Percentiles rank a stretch among this genome's conserved stretches.
These are phyloP conservation scores for Caenorhabditis sulstoni DNA, from an alignment of 2,888 invertebrate genomes.

Conservation along the genomic window DNA sequence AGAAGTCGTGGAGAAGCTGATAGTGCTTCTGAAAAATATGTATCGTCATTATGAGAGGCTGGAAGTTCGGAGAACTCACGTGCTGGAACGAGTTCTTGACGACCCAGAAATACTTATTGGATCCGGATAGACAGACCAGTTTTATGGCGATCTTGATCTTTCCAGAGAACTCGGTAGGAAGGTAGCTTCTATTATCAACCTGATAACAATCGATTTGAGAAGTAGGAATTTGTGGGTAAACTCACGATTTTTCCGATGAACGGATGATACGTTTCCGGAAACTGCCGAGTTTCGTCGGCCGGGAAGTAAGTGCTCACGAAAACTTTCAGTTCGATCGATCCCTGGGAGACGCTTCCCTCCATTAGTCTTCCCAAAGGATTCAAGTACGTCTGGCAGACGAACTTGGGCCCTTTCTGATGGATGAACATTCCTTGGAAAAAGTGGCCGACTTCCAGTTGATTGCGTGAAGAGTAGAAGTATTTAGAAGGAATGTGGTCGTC, in stretches of 20 bases:
- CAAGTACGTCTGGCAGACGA: not conserved
- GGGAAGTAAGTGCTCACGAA: conserved; percentile 1
- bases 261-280: conserved; percentile 25
- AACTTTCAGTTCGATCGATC: not conserved
- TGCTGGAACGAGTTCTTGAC: conserved; percentile 8
- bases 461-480: no score
- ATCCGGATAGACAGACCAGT: not conserved
- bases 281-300: not conserved
- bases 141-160: conserved; percentile 23
- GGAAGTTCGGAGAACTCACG: not conserved
- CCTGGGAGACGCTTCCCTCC: not conserved
- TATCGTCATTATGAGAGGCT: not conserved
- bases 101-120: conserved; percentile 18
- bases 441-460: no score
- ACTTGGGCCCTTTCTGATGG: no score
- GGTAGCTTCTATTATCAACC: conserved; percentile 20
- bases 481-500: no score
- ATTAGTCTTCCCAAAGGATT: not conserved
- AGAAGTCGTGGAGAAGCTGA: conserved; percentile 25
- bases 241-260: conserved; percentile 38
- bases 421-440: no score
- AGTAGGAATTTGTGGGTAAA: not conserved
- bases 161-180: conserved; percentile 11
- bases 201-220: not conserved
- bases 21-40: conserved; percentile 21